Base-by-base conservation (phyloP, 2,797 vertebrate species). In the Petrocephalus schoutedeni region DNA sequence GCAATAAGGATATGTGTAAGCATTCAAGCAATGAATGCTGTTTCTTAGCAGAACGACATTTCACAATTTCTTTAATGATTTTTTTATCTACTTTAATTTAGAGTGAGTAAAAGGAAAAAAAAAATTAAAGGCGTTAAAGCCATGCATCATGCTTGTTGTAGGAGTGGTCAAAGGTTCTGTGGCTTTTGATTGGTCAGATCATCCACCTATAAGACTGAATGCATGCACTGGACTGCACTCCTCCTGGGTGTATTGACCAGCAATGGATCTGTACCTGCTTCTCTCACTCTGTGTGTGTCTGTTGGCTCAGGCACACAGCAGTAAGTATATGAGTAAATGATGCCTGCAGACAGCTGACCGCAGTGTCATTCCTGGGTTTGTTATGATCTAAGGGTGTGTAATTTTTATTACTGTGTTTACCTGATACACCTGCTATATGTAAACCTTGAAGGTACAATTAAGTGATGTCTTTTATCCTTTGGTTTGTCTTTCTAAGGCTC, bases 261-360 rank as follows among this genome's bases (percentile, higher is more conserved):
- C 56, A 86, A 96, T 95, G 95, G 94, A 94, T 88, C 59, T 92
- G 83, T 10, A 91, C 64, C 86, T 91, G 28, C 32, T 94, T 23
- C 77, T 95, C 86, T 83, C 88, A 10, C 89, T 96, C 57, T 92
- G 88, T 5, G 64, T 91, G 82, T 90, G 91, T 90, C 92, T 95
- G 90, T 83, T 93, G 86, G 54, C 89, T 80, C 94, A 90, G 91
- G 94, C 91, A 84, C 84, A 92, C 88, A 90, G 93, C 90, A 94
- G 96, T 96, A 95, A 94, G 95, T 91, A 53, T 19, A 23, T 16
- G 23, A 2, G 3, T 74, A 23, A 4, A 71, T 51, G 3, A 6
- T 21, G 9, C 14, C 10, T 59, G 19, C 23, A 53, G 32, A 19
- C 84, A 85, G 56, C 84, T 58, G 14, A 7, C 7, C 12, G 1